phyloP scores from a whole-genome alignment of 2,888 invertebrate genomes.

The Pammene aurita region DNA sequence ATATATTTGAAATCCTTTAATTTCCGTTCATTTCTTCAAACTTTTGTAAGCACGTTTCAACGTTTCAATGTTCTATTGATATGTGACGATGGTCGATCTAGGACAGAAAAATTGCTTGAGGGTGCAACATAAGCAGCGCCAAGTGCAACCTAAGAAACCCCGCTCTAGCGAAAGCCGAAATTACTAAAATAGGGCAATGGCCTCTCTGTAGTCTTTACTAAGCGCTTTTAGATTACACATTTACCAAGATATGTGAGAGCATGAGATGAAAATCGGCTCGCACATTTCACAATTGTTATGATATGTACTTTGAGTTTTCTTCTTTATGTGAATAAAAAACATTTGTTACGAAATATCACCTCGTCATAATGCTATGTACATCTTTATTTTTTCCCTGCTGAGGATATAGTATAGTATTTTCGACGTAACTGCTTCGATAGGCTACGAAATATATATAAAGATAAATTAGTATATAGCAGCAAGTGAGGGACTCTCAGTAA shows the following conservation, averaged over 20 bases:
- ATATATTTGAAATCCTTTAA: background rate
- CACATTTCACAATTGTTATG: no score
- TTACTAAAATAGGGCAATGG: background rate
- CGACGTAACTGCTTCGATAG: no score
- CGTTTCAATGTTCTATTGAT: background rate
- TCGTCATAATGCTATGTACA: no score
- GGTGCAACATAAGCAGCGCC: background rate
- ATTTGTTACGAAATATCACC: no score
- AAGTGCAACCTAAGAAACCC: background rate
- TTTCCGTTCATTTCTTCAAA: background rate
- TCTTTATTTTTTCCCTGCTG: no score
- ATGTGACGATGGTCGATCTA: background rate
- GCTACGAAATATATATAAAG: no score
- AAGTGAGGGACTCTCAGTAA: no score
- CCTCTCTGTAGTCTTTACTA: background rate
- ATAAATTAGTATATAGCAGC: no score
- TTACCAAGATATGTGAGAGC: background rate
- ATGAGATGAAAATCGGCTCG: no score
- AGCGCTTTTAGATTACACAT: background rate
- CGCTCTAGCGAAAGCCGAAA: background rate
- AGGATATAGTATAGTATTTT: no score
- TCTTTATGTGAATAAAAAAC: no score
- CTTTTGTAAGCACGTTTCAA: no score
- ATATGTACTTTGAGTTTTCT: background rate
- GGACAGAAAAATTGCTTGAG: conserved; percentile 8